Conservation (phyloP, 2,113 vertebrate genomes). For the Zapus hudsonius region DNA sequence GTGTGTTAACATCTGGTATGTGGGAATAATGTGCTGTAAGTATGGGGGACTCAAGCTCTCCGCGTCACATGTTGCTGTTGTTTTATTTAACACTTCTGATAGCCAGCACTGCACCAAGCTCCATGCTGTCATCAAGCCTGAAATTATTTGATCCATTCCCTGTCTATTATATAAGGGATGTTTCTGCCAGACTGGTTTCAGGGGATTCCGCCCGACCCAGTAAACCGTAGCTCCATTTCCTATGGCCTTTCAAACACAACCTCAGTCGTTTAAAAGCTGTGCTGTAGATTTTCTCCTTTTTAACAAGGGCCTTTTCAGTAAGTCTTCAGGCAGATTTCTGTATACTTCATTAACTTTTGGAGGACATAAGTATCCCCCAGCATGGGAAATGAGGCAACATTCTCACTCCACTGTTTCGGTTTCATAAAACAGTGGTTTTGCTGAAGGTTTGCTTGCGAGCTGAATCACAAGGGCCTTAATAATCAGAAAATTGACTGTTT, state of each 20-base stretch:
- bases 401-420: not conserved
- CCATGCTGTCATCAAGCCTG: not conserved
- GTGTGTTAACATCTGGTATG: conserved; percentile 68
- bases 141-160: not conserved
- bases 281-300: not conserved
- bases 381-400: not conserved
- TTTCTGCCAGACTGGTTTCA: not conserved
- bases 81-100: conserved; percentile 57
- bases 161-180: not conserved
- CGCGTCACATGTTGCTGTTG: conserved; percentile 51
- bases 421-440: conserved; percentile 23
- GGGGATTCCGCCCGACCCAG: not conserved
- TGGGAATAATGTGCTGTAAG: conserved; percentile 57
- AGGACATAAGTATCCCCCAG: conserved; percentile 18
- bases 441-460: conserved; percentile 38
- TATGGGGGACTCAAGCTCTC: conserved; percentile 37
- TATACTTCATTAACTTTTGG: not conserved
- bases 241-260: conserved; percentile 1
- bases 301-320: not conserved
- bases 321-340: conserved; percentile 35
- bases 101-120: not conserved
- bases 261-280: not conserved
- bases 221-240: not conserved
- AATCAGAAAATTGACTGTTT: not conserved
- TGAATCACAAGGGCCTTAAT: conserved; percentile 11